Conservation (phyloP, 2,113 vertebrate genomes). For the Lampris incognitus region DNA sequence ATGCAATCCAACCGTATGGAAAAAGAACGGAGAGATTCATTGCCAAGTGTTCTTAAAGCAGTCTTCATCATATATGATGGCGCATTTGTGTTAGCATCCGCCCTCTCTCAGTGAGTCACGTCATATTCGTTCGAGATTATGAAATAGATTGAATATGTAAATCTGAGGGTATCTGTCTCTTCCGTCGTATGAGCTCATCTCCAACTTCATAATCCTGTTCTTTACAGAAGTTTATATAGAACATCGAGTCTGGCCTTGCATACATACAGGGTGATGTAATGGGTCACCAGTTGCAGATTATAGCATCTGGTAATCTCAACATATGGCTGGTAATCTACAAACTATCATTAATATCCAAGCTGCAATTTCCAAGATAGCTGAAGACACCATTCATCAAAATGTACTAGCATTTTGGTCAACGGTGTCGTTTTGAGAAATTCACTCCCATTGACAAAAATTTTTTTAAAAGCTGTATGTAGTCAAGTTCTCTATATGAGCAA, state of each 20-base stretch:
- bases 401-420: conserved; percentile 40
- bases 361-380: conserved; percentile 15
- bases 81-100: conserved; percentile 15
- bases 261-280: conserved; percentile 65
- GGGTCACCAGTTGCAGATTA: conserved; percentile 35
- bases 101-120: conserved; percentile 57
- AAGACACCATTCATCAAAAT: conserved; percentile 40
- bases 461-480: no score
- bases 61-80: background rate
- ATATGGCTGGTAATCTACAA: conserved; percentile 48
- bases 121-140: conserved; percentile 65
- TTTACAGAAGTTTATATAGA: conserved; percentile 48
- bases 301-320: conserved; percentile 51
- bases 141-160: conserved; percentile 68
- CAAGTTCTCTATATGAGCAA: no score
- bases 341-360: conserved; percentile 43
- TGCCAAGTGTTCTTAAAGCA: background rate
- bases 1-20: no score
- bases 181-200: conserved; percentile 72
- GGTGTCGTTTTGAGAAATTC: conserved; percentile 2
- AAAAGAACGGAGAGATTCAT: background rate
- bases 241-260: conserved; percentile 26
- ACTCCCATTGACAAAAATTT: no score
- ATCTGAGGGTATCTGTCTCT: conserved; percentile 61
- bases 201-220: conserved; percentile 75